Percentiles rank a stretch among this genome's conserved stretches.
Evolutionary conservation across 2,113 vertebrate species (phyloP).

Genomic region (Theristicus caerulescens): DNA sequence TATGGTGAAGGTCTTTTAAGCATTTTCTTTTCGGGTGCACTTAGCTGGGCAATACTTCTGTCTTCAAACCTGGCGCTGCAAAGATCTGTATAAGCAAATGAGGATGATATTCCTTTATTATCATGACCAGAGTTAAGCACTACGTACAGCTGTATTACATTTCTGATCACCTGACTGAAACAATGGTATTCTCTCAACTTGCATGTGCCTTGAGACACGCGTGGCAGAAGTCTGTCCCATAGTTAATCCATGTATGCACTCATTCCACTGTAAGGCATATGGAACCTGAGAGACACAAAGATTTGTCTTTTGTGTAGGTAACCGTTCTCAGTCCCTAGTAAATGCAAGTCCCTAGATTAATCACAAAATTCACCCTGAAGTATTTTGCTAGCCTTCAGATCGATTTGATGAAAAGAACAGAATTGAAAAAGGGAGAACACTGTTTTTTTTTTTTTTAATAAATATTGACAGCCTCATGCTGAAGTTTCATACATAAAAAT

Average conservation of each 20-base stretch:
- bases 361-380: not conserved
- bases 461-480: not conserved
- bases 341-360: not conserved
- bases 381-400: not conserved
- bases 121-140: not conserved
- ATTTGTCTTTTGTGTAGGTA: not conserved
- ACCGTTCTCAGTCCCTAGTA: not conserved
- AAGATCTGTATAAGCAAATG: not conserved
- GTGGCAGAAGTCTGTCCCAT: not conserved
- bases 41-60: not conserved
- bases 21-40: not conserved
- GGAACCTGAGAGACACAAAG: not conserved
- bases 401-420: not conserved
- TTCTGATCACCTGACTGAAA: not conserved
- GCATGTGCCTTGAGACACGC: not conserved
- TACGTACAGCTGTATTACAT: not conserved
- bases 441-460: not conserved
- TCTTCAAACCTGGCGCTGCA: not conserved
- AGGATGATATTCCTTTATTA: not conserved
- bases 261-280: rapidly evolving
- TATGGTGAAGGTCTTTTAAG: not conserved
- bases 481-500: not conserved
- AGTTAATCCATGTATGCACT: rapidly evolving
- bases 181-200: not conserved
- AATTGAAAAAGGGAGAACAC: not conserved